These are phyloP conservation scores for Holothuria glaberrima DNA, from an alignment of 35 echinoderm and acorn worm genomes.

Conservation along the genomic window DNA sequence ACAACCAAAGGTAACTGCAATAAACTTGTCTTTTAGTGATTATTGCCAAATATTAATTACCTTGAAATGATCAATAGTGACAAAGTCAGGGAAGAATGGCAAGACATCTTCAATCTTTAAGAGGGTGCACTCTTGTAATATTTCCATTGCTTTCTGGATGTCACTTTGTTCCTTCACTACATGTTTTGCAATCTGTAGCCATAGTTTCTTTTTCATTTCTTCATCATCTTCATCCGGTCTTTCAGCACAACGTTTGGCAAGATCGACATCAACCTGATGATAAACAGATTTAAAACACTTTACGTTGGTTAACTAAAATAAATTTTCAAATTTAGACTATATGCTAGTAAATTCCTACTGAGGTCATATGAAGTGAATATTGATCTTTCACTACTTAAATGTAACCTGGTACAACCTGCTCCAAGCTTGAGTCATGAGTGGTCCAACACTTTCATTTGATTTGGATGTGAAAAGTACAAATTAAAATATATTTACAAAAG, in stretches of 20 bases:
- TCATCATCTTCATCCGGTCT: constrained; percentile 98
- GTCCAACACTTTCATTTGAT: too few species aligned
- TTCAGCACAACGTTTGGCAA: constrained; percentile 92
- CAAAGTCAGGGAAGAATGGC: constrained; percentile 99
- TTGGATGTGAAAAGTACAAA: too few species aligned
- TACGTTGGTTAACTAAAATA: too few species aligned
- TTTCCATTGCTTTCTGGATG: constrained; percentile 91
- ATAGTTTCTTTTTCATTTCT: constrained; percentile 87
- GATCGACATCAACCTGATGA: constrained; percentile 89
- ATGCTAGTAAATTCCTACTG: too few species aligned
- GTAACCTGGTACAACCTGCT: too few species aligned
- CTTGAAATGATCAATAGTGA: constrained; percentile 99
- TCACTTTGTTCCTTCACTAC: constrained; percentile 95
- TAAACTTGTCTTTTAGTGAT: too few species aligned
- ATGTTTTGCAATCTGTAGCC: constrained; percentile 93
- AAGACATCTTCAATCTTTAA: constrained; percentile 97
- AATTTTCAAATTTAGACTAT: too few species aligned
- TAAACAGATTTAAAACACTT: neutral
- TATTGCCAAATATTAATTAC: constrained; percentile 44
- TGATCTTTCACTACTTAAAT: too few species aligned
- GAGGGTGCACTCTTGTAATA: constrained; percentile 86
- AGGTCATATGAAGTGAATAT: too few species aligned
- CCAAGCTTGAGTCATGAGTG: too few species aligned
- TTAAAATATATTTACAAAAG: too few species aligned
- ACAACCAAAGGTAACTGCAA: too few species aligned